A percentile compares a stretch with the other conserved stretches of the same genome.
Evolutionary conservation across 2,888 invertebrate genomes (phyloP).

Genomic region (Drosophila niveifrons): DNA sequence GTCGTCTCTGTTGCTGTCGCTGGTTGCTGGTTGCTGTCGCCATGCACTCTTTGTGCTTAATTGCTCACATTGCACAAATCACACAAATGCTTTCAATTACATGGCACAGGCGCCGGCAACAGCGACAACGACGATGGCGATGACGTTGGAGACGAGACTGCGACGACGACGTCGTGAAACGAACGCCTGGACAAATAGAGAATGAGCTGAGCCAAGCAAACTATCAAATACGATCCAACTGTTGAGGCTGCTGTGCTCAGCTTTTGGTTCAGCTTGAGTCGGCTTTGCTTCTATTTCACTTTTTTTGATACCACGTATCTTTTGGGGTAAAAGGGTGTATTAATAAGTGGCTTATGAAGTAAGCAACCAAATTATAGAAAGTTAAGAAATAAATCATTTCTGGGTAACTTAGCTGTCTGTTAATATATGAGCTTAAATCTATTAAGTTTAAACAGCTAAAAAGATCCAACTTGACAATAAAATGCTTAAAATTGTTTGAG

Average conservation of each 20-base stretch:
- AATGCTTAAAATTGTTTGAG: too few relatives aligned
- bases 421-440: too few relatives aligned
- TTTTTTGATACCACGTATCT: background rate
- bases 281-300: slow-evolving; percentile 37
- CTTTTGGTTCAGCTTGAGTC: slow-evolving; percentile 24
- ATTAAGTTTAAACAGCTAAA: too few relatives aligned
- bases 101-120: slow-evolving; percentile 61
- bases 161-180: slow-evolving; percentile 42
- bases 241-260: slow-evolving; percentile 35
- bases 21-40: slow-evolving; percentile 15
- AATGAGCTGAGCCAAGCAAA: slow-evolving; percentile 43
- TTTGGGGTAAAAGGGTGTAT: background rate
- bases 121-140: background rate
- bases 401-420: too few relatives aligned
- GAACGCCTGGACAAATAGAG: slow-evolving; percentile 66
- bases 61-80: slow-evolving; percentile 79
- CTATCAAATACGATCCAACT: slow-evolving; percentile 28
- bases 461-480: too few relatives aligned
- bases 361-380: too few relatives aligned
- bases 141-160: background rate
- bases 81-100: slow-evolving; percentile 80
- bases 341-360: background rate
- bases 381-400: too few relatives aligned
- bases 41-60: slow-evolving; percentile 51
- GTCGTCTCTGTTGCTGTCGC: slow-evolving; percentile 7